Conservation (phyloP, 1,140 invertebrate species). For the Lamellibrachia luymesi region DNA sequence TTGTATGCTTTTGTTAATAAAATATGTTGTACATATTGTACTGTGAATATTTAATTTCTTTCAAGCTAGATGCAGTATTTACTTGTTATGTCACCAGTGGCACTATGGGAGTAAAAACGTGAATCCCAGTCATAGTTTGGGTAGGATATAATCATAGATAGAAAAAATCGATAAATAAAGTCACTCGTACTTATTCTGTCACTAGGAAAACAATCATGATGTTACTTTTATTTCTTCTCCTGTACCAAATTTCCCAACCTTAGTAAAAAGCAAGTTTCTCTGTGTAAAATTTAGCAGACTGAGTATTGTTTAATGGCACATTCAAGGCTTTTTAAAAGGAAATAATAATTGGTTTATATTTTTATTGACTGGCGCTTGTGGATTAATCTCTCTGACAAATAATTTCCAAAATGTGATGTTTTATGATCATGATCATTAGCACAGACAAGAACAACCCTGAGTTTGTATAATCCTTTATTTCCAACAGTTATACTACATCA, state of each 20-base stretch:
- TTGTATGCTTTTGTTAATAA: not conserved
- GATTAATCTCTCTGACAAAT: not conserved
- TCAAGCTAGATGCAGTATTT: not conserved
- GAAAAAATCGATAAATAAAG: too few species aligned
- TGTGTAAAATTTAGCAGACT: not conserved
- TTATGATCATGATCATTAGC: not conserved
- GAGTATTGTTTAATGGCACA: not conserved
- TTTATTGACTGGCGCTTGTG: not conserved
- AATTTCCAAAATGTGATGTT: not conserved
- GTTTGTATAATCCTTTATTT: too few species aligned
- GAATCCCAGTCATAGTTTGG: too few species aligned
- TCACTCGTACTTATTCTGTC: not conserved
- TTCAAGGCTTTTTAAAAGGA: not conserved
- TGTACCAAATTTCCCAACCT: not conserved
- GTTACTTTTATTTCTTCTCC: not conserved
- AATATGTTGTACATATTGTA: not conserved
- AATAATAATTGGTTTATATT: not conserved
- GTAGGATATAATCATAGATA: too few species aligned
- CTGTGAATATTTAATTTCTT: not conserved
- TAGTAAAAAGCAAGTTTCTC: not conserved
- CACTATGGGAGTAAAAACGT: too few species aligned
- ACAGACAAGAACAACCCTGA: too few species aligned
- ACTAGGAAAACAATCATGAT: not conserved
- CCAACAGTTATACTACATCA: too few species aligned
- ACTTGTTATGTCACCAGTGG: too few species aligned